These are phyloP conservation scores for Montipora cactus DNA, from an alignment of 64 coral and sea anemone genomes.

Conservation along the genomic window DNA sequence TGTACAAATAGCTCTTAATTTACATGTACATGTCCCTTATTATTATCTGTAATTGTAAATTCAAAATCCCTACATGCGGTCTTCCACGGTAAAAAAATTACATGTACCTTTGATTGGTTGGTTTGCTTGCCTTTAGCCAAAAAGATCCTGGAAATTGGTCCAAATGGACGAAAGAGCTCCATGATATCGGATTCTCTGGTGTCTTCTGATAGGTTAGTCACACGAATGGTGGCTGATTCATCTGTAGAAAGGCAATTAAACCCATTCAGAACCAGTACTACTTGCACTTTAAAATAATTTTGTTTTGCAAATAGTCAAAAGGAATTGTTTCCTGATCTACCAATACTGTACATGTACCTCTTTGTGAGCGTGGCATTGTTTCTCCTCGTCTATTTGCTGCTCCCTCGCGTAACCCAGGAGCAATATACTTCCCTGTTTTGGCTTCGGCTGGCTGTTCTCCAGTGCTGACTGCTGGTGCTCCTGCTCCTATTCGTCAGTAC, in stretches of 20 bases:
- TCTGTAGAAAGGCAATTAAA: slow-evolving; percentile 43
- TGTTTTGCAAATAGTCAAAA: too few relatives aligned
- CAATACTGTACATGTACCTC: slow-evolving; percentile 56
- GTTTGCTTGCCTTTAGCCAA: slow-evolving; percentile 95
- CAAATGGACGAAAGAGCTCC: slow-evolving; percentile 94
- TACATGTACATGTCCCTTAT: too few relatives aligned
- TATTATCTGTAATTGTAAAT: too few relatives aligned
- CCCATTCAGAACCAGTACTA: too few relatives aligned
- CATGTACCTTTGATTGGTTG: slow-evolving; percentile 94
- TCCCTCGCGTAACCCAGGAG: slow-evolving; percentile 90
- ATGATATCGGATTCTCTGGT: slow-evolving; percentile 79
- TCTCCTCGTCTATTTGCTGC: slow-evolving; percentile 77
- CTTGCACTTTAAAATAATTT: too few relatives aligned
- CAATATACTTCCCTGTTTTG: slow-evolving; percentile 93
- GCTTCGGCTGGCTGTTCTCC: slow-evolving; percentile 14
- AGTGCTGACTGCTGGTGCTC: slow-evolving; percentile 15
- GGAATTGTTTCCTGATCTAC: background rate
- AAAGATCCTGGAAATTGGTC: slow-evolving; percentile 96
- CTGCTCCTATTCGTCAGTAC: background rate
- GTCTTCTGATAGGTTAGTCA: slow-evolving; percentile 96
- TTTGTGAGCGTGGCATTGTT: slow-evolving; percentile 73
- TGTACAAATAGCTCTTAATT: too few relatives aligned
- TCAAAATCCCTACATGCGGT: too few relatives aligned
- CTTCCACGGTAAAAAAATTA: too few relatives aligned
- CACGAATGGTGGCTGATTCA: slow-evolving; percentile 92